Evolutionary conservation across 2,113 vertebrate genomes (phyloP), one percentile per base, ranked within the genome.

Genomic region (Salvator merianae): DNA sequence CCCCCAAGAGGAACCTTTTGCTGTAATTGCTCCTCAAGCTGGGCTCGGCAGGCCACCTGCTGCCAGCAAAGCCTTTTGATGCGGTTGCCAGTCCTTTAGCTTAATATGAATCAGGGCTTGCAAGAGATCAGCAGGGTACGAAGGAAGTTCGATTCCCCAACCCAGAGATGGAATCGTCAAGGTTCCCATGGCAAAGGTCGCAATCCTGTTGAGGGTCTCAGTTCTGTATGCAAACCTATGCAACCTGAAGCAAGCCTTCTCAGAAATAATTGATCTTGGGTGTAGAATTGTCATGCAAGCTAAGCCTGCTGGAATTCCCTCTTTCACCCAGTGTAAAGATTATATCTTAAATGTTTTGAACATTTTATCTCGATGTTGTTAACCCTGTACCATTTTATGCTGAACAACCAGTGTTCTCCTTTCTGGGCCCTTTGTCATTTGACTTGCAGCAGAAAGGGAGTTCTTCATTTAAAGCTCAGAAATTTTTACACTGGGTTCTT

Each of bases 51-150:
- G 72, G 72, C 82, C 82, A 75, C 71, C 72, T 75, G 70, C 82
- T 83, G 72, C 72, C 70, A 53, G 72, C 30, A 75, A 75, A 76
- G 72, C 72, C 72, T 47, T 68, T 83, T 76, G 82, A 83, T 83
- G 82, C 76, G 82, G 72, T 76, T 75, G 50, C 24, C 59, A 83
- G 32, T 30, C 30, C 62, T n/a, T 66, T 14, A 34, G 81, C 65
- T 26, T 62, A 63, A 74, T n/a, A 43, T n/a, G 81, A 83, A 13
- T 36, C 72, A 66, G 40, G 62, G 20, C 71, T 82, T 36, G 40
- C 3, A 65, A 22, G 55, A 74, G 38, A 65, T 30, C 71, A 34
- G 53, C 55, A 24, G 50, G 4, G 30, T 20, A 65, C 14, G 55
- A 74, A 83, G 81, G 38, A 32, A 1, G 53, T 16, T 40, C 43